Conservation (phyloP, 2,797 vertebrate genomes). For the Karalla daura region DNA sequence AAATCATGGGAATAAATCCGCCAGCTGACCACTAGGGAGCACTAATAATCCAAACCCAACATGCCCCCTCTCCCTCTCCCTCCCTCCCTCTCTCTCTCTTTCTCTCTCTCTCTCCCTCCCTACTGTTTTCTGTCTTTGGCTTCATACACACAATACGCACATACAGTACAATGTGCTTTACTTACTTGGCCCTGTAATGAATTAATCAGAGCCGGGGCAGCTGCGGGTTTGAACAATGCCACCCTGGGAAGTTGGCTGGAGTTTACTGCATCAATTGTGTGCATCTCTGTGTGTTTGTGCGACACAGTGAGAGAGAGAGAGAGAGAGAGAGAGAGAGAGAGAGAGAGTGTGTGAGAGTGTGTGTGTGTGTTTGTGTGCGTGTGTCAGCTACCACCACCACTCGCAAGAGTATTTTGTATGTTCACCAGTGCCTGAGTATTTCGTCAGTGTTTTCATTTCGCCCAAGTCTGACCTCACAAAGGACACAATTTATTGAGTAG, state of each 20-base stretch:
- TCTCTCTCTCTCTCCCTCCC: background rate
- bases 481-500: no score
- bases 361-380: constrained; percentile 6
- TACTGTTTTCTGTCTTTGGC: constrained; percentile 34
- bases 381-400: no score
- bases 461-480: background rate
- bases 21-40: constrained; percentile 72
- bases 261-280: constrained; percentile 28
- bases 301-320: no score
- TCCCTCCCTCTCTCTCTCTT: constrained; percentile 6
- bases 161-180: constrained; percentile 26
- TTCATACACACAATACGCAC: constrained; percentile 9
- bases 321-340: no score
- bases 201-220: constrained; percentile 67
- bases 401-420: no score
- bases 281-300: constrained; percentile 8
- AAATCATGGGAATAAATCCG: constrained; percentile 73
- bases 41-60: constrained; percentile 68
- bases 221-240: constrained; percentile 62
- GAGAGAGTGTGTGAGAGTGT: background rate
- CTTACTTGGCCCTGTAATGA: constrained; percentile 61
- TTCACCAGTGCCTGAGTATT: no score
- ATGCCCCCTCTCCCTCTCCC: constrained; percentile 25
- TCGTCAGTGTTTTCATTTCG: background rate
- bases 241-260: constrained; percentile 57